Evolutionary conservation across 2,113 vertebrate genomes (phyloP), one percentile per base, ranked within the genome.

Genomic region (Eretmochelys imbricata): DNA sequence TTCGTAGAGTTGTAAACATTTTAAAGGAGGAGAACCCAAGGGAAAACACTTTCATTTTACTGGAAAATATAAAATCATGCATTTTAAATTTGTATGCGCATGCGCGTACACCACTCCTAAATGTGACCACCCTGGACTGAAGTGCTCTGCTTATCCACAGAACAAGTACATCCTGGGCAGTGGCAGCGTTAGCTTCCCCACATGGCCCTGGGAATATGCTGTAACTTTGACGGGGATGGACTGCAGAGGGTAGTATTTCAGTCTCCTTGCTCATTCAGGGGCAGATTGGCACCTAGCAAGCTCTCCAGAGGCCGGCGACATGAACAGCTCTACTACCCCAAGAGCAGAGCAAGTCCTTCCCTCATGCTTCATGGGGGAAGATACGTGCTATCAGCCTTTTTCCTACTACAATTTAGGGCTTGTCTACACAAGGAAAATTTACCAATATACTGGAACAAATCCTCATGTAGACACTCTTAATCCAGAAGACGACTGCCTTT

Each of bases 1-100:
- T 16, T 83, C 75, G 51, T 51, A 79, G 72, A 54, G 65, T 17
- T 20, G 42, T 54, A 76, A 80, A 85, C 54, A 69, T 90, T 95
- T 89, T 55, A 90, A 88, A 31, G 16, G 80, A 93, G 24, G 0
- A 8, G 5, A 42, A 81, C 6, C 49, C 50, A 75, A 54, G 53
- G 89, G 5, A n/a, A 87, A 42, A 42, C 93, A 93, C 87, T 31
- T 72, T 69, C 35, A 69, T 69, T 75, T 95, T 87, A 89, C 22
- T 31, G 80, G 82, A 82, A 2, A 20, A 48, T 91, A 42, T 1
- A 72, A 84, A 93, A 84, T 19, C 42, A 42, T 42, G 42, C 42
- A 42, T 42, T 86, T 89, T 82, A 51, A 6, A 27, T 93, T 2
- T 65, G 6, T 16, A 14, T 35, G 42, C 42, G 42, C 42, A 42